phyloP scores from a whole-genome alignment of 2,797 vertebrate genomes.

The Silurus lanzhouensis region DNA sequence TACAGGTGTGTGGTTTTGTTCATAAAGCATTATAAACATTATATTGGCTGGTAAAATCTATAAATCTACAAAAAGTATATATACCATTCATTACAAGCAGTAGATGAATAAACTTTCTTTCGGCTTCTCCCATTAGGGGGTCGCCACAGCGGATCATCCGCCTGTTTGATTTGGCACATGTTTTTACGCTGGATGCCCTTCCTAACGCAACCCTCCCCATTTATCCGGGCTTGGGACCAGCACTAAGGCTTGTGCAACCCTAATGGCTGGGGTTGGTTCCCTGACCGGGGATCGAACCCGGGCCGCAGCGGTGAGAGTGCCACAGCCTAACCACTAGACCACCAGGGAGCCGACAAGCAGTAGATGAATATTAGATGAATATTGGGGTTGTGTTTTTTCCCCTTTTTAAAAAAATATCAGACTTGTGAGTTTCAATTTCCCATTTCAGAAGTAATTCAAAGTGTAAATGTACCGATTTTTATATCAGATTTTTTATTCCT shows the following conservation, averaged over 20 bases:
- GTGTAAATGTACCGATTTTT: neutral
- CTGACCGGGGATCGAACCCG: too few species aligned
- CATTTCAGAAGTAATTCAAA: neutral
- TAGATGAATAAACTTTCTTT: neutral
- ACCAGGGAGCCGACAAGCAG: too few species aligned
- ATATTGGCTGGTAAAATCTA: neutral
- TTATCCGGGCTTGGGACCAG: too few species aligned
- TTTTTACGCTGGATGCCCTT: too few species aligned
- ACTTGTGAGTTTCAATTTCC: neutral
- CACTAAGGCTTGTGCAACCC: too few species aligned
- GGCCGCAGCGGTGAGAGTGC: too few species aligned
- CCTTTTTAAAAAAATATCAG: neutral
- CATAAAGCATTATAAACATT: neutral
- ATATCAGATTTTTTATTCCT: neutral
- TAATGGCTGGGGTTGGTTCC: too few species aligned
- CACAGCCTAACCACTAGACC: too few species aligned
- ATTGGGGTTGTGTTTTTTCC: neutral
- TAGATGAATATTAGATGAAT: neutral
- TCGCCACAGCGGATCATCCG: too few species aligned
- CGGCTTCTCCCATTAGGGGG: too few species aligned
- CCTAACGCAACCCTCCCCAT: too few species aligned
- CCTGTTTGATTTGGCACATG: too few species aligned
- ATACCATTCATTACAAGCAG: neutral
- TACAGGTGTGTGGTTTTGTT: neutral
- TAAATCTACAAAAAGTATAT: neutral